Evolutionary conservation across 2,888 invertebrate species (phyloP).

Genomic region (Fragum fragum): DNA sequence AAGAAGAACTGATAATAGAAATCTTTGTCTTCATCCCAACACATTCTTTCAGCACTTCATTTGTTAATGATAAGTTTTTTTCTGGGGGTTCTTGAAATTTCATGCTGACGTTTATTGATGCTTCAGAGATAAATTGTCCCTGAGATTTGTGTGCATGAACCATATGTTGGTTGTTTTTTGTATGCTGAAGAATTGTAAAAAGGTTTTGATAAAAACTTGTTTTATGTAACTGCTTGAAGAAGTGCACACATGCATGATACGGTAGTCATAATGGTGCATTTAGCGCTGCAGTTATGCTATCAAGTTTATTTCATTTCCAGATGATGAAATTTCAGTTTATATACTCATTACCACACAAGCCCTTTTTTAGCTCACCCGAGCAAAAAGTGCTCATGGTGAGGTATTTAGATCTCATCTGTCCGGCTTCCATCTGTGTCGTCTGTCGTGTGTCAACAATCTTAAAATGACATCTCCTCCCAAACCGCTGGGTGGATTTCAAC

Average conservation of each 20-base stretch:
- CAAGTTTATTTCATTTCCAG: too few species aligned
- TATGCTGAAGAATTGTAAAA: not conserved
- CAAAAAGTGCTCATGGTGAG: too few species aligned
- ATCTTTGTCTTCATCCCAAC: not conserved
- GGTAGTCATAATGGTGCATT: not conserved
- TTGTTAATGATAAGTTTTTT: constrained; percentile 33
- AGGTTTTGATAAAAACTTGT: not conserved
- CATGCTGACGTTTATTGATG: constrained; percentile 21
- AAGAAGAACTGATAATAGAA: constrained; percentile 6
- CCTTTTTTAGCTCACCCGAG: too few species aligned
- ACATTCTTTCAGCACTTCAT: constrained; percentile 24
- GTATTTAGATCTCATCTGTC: too few species aligned
- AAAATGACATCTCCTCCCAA: too few species aligned
- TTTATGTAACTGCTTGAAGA: not conserved
- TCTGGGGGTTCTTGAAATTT: constrained; percentile 14
- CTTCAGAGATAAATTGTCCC: not conserved
- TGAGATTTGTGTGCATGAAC: not conserved
- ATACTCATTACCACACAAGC: too few species aligned
- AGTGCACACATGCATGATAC: not conserved
- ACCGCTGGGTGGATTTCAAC: too few species aligned
- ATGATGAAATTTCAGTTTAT: too few species aligned
- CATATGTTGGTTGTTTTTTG: not conserved
- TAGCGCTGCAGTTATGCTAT: not conserved
- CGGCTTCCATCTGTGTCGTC: too few species aligned
- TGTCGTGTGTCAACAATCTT: too few species aligned